Percentiles rank a stretch among this genome's conserved stretches.
Conservation (phyloP, 2,888 invertebrate species). For the Cheilosia vernalis region DNA sequence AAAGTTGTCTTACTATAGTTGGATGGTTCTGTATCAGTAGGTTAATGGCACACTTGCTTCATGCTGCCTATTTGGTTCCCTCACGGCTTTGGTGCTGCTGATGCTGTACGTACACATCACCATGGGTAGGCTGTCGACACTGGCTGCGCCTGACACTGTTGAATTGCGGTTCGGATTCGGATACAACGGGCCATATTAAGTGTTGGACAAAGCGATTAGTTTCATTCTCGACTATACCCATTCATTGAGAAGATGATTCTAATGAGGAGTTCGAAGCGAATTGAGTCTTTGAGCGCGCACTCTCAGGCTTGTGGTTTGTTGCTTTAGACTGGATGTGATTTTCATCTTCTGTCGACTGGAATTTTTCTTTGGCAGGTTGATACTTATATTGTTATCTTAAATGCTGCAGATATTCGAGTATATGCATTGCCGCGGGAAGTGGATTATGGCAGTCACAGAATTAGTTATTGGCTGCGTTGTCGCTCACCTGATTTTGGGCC, state of each 20-base stretch:
- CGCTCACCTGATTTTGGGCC: too few relatives aligned
- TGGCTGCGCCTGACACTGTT: constrained; percentile 20
- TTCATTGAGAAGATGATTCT: constrained; percentile 24
- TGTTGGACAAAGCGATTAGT: constrained; percentile 57
- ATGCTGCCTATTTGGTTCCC: constrained; percentile 76
- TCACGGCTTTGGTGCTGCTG: constrained; percentile 25
- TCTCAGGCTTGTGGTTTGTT: neutral
- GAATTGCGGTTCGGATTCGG: constrained; percentile 14
- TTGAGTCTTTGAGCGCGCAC: constrained; percentile 23
- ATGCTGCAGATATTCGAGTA: too few relatives aligned
- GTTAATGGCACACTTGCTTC: constrained; percentile 83
- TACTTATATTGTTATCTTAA: neutral
- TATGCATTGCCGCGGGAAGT: too few relatives aligned
- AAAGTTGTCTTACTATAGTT: constrained; percentile 75
- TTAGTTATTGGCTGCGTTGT: too few relatives aligned
- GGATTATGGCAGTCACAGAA: too few relatives aligned
- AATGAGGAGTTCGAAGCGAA: constrained; percentile 1
- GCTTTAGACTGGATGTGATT: neutral
- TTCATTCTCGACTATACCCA: constrained; percentile 23
- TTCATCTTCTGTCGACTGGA: neutral
- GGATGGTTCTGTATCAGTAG: constrained; percentile 83
- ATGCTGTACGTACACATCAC: neutral
- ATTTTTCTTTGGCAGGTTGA: neutral
- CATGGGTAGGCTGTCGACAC: constrained; percentile 6
- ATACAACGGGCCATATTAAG: constrained; percentile 48